Evolutionary conservation across 2,888 invertebrate genomes (phyloP).

Genomic region (Teinopalpus imperialis): DNA sequence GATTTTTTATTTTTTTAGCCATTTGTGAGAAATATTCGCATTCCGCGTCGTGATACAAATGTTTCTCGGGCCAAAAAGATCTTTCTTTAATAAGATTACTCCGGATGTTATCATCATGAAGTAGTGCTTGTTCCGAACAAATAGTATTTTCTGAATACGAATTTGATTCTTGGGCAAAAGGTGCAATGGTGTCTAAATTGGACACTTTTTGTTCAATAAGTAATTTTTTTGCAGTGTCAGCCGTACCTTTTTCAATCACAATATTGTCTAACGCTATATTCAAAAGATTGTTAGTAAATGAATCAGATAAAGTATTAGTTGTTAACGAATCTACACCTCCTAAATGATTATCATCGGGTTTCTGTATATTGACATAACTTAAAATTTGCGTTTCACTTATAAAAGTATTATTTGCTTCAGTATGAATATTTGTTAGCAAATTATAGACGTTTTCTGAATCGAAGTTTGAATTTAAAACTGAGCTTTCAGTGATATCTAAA

Average conservation of each 20-base stretch:
- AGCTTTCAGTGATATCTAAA: slow-evolving; percentile 23
- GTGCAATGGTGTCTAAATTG: slow-evolving; percentile 26
- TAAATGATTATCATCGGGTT: background rate
- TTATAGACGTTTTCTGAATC: background rate
- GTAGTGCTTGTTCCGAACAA: slow-evolving; percentile 18
- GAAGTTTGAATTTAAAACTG: background rate
- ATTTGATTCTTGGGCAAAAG: slow-evolving; percentile 13
- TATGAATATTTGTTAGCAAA: background rate
- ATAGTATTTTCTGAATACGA: slow-evolving; percentile 28
- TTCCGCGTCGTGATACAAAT: slow-evolving; percentile 85
- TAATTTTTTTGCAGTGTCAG: slow-evolving; percentile 82
- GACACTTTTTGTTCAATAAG: slow-evolving; percentile 44
- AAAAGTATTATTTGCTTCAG: background rate
- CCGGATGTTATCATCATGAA: slow-evolving; percentile 40
- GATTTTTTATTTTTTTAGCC: slow-evolving; percentile 66
- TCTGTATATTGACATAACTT: background rate
- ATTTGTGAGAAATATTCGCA: slow-evolving; percentile 80
- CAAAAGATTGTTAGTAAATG: slow-evolving; percentile 51
- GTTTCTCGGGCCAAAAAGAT: slow-evolving; percentile 84
- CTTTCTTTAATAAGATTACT: slow-evolving; percentile 65
- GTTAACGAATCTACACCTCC: slow-evolving; percentile 27
- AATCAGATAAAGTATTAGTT: slow-evolving; percentile 49
- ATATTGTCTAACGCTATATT: slow-evolving; percentile 78
- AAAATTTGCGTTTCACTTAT: background rate
- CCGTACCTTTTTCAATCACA: slow-evolving; percentile 81